Evolutionary conservation across 2,113 vertebrate genomes (phyloP).

Genomic region (Corythoichthys haematopterus): DNA sequence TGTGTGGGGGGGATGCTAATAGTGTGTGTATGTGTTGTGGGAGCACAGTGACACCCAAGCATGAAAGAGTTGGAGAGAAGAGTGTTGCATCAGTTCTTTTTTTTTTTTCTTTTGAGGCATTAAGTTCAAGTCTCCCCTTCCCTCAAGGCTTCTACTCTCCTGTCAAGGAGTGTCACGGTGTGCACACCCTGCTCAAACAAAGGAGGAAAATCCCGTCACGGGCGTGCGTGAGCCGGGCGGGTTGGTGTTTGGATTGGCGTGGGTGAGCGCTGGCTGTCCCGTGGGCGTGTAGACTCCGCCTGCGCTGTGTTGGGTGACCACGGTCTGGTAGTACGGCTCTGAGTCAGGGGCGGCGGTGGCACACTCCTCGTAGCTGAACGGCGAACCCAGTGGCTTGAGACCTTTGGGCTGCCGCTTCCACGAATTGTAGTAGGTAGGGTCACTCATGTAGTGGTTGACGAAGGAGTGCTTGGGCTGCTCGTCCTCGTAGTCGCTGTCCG

Average conservation of each 20-base stretch:
- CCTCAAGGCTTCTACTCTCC: slow-evolving; percentile 5
- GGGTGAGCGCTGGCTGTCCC: slow-evolving; percentile 75
- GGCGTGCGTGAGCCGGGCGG: slow-evolving; percentile 83
- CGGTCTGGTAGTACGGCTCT: slow-evolving; percentile 86
- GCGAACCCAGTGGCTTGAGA: slow-evolving; percentile 60
- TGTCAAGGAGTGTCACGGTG: slow-evolving; percentile 8
- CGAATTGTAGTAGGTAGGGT: slow-evolving; percentile 92
- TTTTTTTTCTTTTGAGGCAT: slow-evolving; percentile 11
- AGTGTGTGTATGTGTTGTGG: slow-evolving; percentile 29
- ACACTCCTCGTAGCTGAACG: slow-evolving; percentile 85
- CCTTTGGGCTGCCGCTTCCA: slow-evolving; percentile 92
- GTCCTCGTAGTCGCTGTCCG: slow-evolving; percentile 90
- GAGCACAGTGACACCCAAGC: slow-evolving; percentile 49
- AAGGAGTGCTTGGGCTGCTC: slow-evolving; percentile 92
- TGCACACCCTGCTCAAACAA: slow-evolving; percentile 77
- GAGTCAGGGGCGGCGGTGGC: slow-evolving; percentile 64
- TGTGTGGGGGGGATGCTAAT: slow-evolving; percentile 11
- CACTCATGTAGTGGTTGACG: slow-evolving; percentile 98
- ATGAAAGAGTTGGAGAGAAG: slow-evolving; percentile 36
- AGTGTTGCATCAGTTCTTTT: slow-evolving; percentile 45
- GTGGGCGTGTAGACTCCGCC: slow-evolving; percentile 86
- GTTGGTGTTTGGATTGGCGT: slow-evolving; percentile 62
- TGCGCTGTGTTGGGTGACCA: slow-evolving; percentile 91
- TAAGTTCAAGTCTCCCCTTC: slow-evolving; percentile 13
- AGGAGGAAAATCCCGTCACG: slow-evolving; percentile 94